Base-by-base conservation (phyloP, 2,888 invertebrate species). In the Microchrysa polita region DNA sequence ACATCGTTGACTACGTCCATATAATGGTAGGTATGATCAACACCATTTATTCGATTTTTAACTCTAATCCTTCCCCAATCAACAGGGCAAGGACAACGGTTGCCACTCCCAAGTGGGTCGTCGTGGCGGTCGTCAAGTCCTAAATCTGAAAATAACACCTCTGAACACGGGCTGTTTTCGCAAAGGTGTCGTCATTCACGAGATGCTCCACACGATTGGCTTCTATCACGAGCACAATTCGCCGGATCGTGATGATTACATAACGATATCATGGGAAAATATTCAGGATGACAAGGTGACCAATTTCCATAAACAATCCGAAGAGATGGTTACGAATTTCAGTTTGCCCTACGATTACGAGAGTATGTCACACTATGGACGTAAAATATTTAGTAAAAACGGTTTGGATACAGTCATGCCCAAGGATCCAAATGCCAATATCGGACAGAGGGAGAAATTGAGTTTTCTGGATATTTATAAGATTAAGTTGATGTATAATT, bases 181-280 rank as follows among this genome's bases (percentile, higher is more conserved):
- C 1, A 67, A 48, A 10, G 83, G 81, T 1, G 93, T 93, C 0
- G 88, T 92, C 0, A 84, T 92, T 2, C 94, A 94, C 79, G 94
- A 94, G 81, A 84, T 94, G 74, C 88, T 94, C 82, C 94, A 94
- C 79, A 91, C 91, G 0, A 80, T 91, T 5, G 94, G 94, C 0
- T 94, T 94, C 82, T 87, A 91, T 81, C 94, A 94, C 80, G 93
- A 93, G 80, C 94, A 94, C 81, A 93, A 91, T 79, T 88, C 93
- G 0, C 88, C 87, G 2, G 91, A 93, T 80, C 86, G 93, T 0
- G 93, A 94, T 80, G 87, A 90, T 22, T 91, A 87, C 78, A 91
- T 92, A 0, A 83, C 80, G 0, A 88, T 94, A 53, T 85, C 86
- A 2, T 75, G 76, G 73, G 83, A 82, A 40, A 83, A 84, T 73